A percentile compares a stretch with the other conserved stretches of the same genome.
Conservation (phyloP, 2,888 invertebrate species). For the Octodonta nipae region DNA sequence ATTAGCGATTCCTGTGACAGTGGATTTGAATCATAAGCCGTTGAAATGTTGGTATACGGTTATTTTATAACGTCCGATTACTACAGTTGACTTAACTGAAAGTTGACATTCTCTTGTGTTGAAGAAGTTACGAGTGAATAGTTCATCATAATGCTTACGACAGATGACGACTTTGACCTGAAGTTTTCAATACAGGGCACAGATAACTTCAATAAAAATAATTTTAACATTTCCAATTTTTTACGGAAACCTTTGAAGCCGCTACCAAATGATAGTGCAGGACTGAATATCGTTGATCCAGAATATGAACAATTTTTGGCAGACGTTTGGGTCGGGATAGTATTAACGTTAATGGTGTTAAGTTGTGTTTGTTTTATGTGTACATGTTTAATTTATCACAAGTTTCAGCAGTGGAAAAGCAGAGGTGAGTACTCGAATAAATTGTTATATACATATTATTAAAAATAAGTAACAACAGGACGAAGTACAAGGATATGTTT, state of each 20-base stretch:
- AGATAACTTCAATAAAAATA: constrained; percentile 12
- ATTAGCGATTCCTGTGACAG: too few species aligned
- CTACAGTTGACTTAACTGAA: too few species aligned
- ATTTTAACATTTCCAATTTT: constrained; percentile 16
- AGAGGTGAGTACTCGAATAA: constrained; percentile 48
- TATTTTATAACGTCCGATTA: too few species aligned
- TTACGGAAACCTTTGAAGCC: constrained; percentile 10
- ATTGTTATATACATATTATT: too few species aligned
- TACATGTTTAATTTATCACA: constrained; percentile 48
- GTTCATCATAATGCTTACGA: constrained; percentile 14
- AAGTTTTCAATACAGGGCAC: constrained; percentile 10
- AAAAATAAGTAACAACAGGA: too few species aligned
- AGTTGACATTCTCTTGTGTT: too few species aligned
- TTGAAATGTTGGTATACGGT: too few species aligned
- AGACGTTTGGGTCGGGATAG: constrained; percentile 50
- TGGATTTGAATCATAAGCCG: too few species aligned
- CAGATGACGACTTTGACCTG: constrained; percentile 15
- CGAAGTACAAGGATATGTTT: too few species aligned
- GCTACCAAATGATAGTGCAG: constrained; percentile 9
- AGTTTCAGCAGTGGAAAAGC: constrained; percentile 51
- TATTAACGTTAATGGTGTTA: constrained; percentile 45
- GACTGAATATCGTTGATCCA: constrained; percentile 26
- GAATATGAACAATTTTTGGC: constrained; percentile 45
- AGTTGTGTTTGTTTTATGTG: constrained; percentile 51
- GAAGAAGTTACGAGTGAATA: too few species aligned